Percentiles rank a stretch among this genome's conserved stretches.
phyloP scores from a whole-genome alignment of 2,797 vertebrate species.

The Sternotherus odoratus region DNA sequence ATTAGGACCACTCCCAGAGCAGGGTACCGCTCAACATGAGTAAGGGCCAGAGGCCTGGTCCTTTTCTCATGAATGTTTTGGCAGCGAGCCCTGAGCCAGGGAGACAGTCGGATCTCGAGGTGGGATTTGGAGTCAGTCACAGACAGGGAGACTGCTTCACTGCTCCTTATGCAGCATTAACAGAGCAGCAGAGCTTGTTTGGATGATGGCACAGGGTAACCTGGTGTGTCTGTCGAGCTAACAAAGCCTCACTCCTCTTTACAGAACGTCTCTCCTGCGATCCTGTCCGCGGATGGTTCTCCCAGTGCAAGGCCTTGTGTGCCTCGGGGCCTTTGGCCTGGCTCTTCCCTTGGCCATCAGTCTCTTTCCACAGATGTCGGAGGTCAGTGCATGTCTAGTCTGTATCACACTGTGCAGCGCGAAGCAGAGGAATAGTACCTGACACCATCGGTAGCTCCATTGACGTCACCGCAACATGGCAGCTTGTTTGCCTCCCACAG shows the following conservation, averaged over 20 bases:
- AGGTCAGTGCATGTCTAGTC: conserved; percentile 82
- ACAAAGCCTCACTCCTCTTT: neutral
- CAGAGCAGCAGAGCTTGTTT: accelerated
- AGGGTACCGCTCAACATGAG: neutral
- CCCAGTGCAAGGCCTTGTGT: conserved; percentile 91
- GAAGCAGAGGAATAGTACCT: neutral
- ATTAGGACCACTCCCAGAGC: neutral
- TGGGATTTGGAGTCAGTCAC: neutral
- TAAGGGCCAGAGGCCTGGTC: neutral
- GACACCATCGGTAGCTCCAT: neutral
- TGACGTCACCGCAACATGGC: neutral
- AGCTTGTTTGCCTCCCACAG: neutral
- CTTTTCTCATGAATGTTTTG: neutral
- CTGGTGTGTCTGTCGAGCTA: accelerated
- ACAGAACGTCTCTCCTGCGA: conserved; percentile 89
- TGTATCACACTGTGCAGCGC: neutral
- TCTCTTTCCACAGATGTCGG: conserved; percentile 94
- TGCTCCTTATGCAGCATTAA: too few species aligned
- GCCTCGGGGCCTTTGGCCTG: conserved; percentile 91
- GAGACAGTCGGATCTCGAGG: neutral
- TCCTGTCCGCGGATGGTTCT: conserved; percentile 85
- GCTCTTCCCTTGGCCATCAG: conserved; percentile 95
- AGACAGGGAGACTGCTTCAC: too few species aligned
- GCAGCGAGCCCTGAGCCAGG: neutral
- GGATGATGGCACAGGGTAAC: accelerated